Evolutionary conservation across 1,140 invertebrate species (phyloP).

Genomic region (Zaprionus ghesquierei): DNA sequence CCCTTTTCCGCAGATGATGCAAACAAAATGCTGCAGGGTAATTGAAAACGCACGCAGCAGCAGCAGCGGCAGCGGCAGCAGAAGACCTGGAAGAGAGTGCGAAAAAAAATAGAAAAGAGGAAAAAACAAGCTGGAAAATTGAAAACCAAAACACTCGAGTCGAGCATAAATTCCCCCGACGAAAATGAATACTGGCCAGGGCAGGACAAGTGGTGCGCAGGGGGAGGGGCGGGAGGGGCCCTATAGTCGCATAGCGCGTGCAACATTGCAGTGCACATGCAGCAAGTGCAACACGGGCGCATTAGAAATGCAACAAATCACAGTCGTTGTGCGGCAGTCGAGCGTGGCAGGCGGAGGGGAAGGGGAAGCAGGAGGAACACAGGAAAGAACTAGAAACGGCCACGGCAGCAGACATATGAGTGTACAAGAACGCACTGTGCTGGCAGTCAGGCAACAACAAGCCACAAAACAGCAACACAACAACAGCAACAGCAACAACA

Average conservation of each 20-base stretch:
- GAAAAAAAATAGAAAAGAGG: no score
- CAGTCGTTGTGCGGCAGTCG: conserved; percentile 42
- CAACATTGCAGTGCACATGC: conserved; percentile 42
- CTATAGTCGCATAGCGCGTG: conserved; percentile 41
- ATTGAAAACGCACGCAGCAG: conserved; percentile 65
- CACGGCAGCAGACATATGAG: conserved; percentile 66
- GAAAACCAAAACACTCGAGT: conserved; percentile 65
- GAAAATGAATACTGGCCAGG: conserved; percentile 58
- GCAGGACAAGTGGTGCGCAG: background rate
- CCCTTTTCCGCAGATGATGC: conserved; percentile 23
- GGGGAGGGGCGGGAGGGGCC: background rate
- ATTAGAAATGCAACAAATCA: conserved; percentile 81
- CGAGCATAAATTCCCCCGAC: conserved; percentile 61
- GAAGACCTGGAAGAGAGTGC: background rate
- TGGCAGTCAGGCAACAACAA: conserved; percentile 54
- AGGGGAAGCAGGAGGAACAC: background rate
- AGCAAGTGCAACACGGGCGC: conserved; percentile 60
- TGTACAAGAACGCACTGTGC: conserved; percentile 77
- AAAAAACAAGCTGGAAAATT: conserved; percentile 52
- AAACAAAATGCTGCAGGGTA: conserved; percentile 52
- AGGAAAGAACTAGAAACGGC: conserved; percentile 39
- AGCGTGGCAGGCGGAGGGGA: conserved; percentile 28
- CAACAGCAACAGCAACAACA: conserved; percentile 11
- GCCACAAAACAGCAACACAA: conserved; percentile 13
- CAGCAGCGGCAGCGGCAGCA: background rate